Percentiles rank a stretch among this genome's conserved stretches.
phyloP scores from a whole-genome alignment of 2,797 vertebrate species.

The Pseudochromis fuscus region DNA sequence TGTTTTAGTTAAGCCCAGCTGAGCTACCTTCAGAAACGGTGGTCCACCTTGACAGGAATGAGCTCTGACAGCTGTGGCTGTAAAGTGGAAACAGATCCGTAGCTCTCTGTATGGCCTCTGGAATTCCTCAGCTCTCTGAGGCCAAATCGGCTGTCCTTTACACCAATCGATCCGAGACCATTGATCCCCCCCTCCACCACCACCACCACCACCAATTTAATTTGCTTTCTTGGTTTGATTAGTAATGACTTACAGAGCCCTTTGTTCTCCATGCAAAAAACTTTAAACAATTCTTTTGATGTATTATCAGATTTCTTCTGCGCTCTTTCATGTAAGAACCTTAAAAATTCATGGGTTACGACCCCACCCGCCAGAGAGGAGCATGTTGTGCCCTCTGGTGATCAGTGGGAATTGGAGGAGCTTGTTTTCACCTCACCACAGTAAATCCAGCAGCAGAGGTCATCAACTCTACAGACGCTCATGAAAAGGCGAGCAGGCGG shows the following conservation, averaged over 20 bases:
- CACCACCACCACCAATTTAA: constrained; percentile 76
- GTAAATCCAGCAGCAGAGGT: constrained; percentile 71
- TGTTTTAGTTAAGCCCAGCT: constrained; percentile 73
- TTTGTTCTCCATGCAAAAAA: constrained; percentile 67
- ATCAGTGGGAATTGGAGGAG: constrained; percentile 58
- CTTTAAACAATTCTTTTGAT: constrained; percentile 62
- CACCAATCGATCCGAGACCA: constrained; percentile 77
- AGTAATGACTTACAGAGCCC: constrained; percentile 81
- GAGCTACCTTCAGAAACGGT: constrained; percentile 69
- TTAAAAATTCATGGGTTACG: constrained; percentile 66
- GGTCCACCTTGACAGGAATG: constrained; percentile 76
- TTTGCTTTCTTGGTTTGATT: constrained; percentile 79
- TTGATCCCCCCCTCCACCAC: constrained; percentile 83
- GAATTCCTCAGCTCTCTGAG: constrained; percentile 77
- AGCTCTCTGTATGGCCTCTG: constrained; percentile 70
- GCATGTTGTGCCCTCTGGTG: constrained; percentile 48
- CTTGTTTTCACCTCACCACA: constrained; percentile 74
- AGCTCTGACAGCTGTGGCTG: constrained; percentile 79
- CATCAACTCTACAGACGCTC: constrained; percentile 64
- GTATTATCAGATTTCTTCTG: constrained; percentile 40
- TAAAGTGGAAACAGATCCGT: constrained; percentile 79
- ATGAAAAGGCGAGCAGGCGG: constrained; percentile 33
- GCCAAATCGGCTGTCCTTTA: constrained; percentile 82
- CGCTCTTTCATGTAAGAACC: constrained; percentile 59
- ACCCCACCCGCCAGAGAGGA: constrained; percentile 46